Conservation (phyloP, 2,797 vertebrate species). For the Morelia viridis region DNA sequence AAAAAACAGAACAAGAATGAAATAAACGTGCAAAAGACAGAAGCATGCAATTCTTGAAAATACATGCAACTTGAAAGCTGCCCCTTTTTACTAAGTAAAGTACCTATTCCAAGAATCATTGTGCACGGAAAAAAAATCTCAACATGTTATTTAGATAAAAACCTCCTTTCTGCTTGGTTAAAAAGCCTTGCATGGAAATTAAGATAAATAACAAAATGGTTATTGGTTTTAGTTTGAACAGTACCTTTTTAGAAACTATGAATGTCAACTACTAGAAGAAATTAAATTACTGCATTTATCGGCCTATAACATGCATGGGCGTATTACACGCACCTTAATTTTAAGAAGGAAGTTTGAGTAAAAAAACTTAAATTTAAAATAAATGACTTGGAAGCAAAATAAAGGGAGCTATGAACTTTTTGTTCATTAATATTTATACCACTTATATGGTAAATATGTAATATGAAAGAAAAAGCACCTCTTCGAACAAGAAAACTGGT, state of each 20-base stretch:
- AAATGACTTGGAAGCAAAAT: no score
- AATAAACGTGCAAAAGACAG: neutral
- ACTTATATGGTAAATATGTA: no score
- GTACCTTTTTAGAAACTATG: neutral
- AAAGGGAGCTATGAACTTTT: no score
- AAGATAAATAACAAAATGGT: neutral
- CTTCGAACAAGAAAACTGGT: no score
- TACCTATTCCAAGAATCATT: neutral
- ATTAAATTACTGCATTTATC: neutral
- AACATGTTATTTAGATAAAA: neutral
- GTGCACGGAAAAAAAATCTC: neutral
- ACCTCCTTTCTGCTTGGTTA: neutral
- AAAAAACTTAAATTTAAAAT: no score
- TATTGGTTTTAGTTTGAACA: neutral
- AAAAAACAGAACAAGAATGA: neutral
- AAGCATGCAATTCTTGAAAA: neutral
- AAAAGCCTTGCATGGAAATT: neutral
- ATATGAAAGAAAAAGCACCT: no score
- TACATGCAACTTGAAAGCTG: neutral
- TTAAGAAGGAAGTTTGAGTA: no score
- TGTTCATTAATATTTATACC: no score
- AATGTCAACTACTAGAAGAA: neutral
- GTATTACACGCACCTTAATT: no score
- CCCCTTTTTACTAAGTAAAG: neutral
- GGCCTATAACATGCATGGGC: no score